Evolutionary conservation across 2,113 vertebrate species (phyloP).

Genomic region (Isurus oxyrinchus): DNA sequence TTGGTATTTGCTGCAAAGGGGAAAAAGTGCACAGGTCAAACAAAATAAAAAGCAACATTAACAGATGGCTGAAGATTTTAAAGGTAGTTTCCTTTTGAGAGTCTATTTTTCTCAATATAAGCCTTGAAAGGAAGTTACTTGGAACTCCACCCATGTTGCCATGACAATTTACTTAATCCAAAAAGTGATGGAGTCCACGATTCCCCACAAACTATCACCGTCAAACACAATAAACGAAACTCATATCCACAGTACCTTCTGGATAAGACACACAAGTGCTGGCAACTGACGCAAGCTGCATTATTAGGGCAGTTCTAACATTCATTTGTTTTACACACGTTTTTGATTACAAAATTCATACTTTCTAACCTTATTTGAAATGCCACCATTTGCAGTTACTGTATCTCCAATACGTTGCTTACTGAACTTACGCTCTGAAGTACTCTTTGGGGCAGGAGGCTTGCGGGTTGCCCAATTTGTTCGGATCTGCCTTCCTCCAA

Average conservation of each 20-base stretch:
- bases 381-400: neutral
- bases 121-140: neutral
- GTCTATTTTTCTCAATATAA: neutral
- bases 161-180: neutral
- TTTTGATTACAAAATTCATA: neutral
- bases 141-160: neutral
- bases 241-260: neutral
- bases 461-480: slow-evolving; percentile 98
- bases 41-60: neutral
- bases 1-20: slow-evolving; percentile 70
- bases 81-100: neutral
- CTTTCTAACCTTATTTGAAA: neutral
- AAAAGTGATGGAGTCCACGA: neutral
- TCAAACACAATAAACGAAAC: neutral
- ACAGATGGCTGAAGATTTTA: neutral
- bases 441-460: slow-evolving; percentile 88
- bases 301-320: neutral
- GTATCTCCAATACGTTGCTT: neutral
- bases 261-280: neutral
- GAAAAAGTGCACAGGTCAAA: slow-evolving; percentile 10
- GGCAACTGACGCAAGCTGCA: neutral
- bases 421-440: slow-evolving; percentile 74
- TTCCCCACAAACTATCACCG: neutral
- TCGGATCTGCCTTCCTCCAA: slow-evolving; percentile 93
- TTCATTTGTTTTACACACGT: neutral